Evolutionary conservation across 1,140 invertebrate species (phyloP).

Genomic region (Drosophila dunni): DNA sequence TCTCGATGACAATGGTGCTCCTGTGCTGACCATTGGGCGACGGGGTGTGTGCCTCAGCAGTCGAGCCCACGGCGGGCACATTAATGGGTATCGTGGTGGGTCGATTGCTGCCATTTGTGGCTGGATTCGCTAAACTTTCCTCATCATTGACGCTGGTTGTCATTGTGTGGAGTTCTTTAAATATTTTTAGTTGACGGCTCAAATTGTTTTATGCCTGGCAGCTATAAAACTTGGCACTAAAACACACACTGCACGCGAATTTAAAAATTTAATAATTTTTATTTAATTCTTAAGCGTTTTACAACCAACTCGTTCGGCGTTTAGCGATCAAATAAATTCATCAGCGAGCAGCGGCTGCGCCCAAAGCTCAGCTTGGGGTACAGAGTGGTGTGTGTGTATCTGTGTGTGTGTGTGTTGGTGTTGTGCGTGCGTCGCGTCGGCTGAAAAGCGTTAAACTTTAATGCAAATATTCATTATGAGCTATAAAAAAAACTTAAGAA

Average conservation of each 20-base stretch:
- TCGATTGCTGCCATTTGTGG: not conserved
- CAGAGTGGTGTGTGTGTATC: not conserved
- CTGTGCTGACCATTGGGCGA: constrained; percentile 56
- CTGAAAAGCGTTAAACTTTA: constrained; percentile 61
- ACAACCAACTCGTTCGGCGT: constrained; percentile 76
- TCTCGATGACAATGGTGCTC: constrained; percentile 75
- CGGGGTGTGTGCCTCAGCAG: constrained; percentile 1
- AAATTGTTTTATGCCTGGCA: constrained; percentile 18
- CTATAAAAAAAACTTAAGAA: constrained; percentile 35
- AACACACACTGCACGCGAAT: not conserved
- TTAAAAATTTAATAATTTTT: not conserved
- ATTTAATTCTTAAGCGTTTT: constrained; percentile 10
- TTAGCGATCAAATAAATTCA: constrained; percentile 80
- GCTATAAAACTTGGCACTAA: constrained; percentile 26
- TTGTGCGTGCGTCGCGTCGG: constrained; percentile 4
- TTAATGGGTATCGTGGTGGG: constrained; percentile 44
- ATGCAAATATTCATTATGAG: constrained; percentile 60
- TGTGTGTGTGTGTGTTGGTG: not conserved
- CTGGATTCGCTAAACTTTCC: not conserved
- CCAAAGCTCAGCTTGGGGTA: constrained; percentile 27
- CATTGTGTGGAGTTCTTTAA: constrained; percentile 51
- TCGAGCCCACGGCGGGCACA: constrained; percentile 21
- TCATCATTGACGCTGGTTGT: constrained; percentile 48
- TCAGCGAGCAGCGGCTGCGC: constrained; percentile 33
- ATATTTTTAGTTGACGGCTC: not conserved